phyloP scores from a whole-genome alignment of 2,113 vertebrate species.

The Pionites leucogaster region DNA sequence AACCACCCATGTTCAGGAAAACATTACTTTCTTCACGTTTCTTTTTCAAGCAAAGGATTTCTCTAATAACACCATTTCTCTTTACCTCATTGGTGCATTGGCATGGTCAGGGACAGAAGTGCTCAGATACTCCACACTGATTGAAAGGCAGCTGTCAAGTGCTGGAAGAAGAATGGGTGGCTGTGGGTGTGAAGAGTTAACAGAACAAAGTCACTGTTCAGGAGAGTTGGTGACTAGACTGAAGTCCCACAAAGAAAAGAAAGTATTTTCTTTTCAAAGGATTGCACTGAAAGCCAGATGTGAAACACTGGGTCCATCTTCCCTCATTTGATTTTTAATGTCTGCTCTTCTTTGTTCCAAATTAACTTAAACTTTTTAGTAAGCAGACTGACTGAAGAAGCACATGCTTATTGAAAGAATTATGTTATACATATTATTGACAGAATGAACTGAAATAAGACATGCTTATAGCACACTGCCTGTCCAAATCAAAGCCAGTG shows the following conservation, averaged over 20 bases:
- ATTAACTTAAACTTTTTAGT: neutral
- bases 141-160: neutral
- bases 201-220: neutral
- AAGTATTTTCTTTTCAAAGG: neutral
- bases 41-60: neutral
- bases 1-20: neutral
- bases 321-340: neutral
- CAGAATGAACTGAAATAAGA: neutral
- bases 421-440: neutral
- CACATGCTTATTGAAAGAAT: neutral
- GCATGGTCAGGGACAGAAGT: neutral
- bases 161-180: neutral
- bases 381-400: neutral
- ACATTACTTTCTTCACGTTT: neutral
- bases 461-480: neutral
- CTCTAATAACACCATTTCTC: neutral
- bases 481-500: neutral
- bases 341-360: neutral
- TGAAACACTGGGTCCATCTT: neutral
- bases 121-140: neutral
- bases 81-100: neutral
- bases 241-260: neutral
- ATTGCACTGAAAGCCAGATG: neutral
- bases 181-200: neutral
- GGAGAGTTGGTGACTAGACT: neutral